A percentile compares a stretch with the other conserved stretches of the same genome.
These are phyloP conservation scores for Anguilla pacifica DNA, from an alignment of 2,797 vertebrate genomes.

Conservation along the genomic window DNA sequence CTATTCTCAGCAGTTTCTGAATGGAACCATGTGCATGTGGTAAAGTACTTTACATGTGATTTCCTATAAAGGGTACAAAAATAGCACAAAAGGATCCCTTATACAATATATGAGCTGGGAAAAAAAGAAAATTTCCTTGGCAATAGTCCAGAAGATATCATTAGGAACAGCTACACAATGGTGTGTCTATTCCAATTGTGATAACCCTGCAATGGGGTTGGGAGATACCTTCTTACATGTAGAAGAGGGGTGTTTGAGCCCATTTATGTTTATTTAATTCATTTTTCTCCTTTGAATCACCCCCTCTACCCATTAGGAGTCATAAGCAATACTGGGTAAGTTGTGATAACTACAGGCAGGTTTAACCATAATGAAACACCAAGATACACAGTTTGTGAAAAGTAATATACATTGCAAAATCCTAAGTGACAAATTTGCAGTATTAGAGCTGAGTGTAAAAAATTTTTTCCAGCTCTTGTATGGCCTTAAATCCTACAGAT, in stretches of 20 bases:
- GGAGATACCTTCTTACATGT: neutral
- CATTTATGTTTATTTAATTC: neutral
- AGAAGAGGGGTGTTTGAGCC: neutral
- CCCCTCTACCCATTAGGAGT: neutral
- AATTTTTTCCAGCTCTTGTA: no score
- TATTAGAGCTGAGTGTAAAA: no score
- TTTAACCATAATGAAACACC: no score
- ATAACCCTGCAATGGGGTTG: constrained; percentile 7
- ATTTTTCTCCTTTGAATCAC: neutral
- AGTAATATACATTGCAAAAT: no score
- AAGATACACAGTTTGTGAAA: no score
- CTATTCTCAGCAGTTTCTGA: no score
- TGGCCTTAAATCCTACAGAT: no score
- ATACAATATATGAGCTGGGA: neutral
- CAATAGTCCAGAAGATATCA: neutral
- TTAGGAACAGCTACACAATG: constrained; percentile 15
- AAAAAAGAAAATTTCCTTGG: neutral
- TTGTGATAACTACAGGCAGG: no score
- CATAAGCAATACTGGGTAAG: neutral
- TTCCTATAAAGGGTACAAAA: neutral
- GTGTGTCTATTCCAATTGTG: constrained; percentile 30
- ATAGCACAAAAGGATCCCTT: neutral
- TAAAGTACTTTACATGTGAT: neutral
- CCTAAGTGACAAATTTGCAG: no score
- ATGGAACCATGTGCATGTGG: neutral